A percentile compares a stretch with the other conserved stretches of the same genome.
Conservation (phyloP, 2,797 vertebrate genomes). For the Neomorphus geoffroyi region DNA sequence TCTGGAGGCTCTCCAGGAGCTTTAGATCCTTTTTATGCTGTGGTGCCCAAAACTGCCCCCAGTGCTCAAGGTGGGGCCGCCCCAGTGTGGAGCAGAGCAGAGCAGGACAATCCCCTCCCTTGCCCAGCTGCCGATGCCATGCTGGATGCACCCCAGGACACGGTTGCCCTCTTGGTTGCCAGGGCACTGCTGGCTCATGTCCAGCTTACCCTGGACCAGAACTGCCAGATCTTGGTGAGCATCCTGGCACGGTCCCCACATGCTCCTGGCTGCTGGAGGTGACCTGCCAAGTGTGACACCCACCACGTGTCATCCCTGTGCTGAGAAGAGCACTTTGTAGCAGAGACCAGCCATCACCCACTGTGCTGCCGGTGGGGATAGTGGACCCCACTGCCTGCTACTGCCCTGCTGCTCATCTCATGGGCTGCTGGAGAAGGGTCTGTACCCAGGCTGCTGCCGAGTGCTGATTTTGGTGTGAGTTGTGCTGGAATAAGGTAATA, state of each 20-base stretch:
- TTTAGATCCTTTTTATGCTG: too few species aligned
- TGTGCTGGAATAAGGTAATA: constrained; percentile 6
- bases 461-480: background rate
- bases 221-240: background rate
- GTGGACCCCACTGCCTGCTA: background rate
- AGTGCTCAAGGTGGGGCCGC: too few species aligned
- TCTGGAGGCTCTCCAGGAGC: too few species aligned
- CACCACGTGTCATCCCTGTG: accelerated
- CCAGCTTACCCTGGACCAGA: too few species aligned
- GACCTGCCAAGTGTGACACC: background rate
- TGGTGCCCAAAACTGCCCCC: too few species aligned
- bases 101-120: too few species aligned
- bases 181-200: too few species aligned
- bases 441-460: accelerated
- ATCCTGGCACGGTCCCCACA: accelerated
- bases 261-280: background rate
- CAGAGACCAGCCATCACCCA: too few species aligned
- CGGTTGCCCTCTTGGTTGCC: too few species aligned
- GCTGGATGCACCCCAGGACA: too few species aligned
- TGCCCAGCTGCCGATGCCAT: too few species aligned
- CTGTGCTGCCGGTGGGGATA: background rate
- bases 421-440: background rate
- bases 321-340: background rate
- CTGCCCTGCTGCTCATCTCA: background rate
- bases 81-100: too few species aligned